phyloP scores from a whole-genome alignment of 37 sponge, comb jelly and placozoan genomes.

The Ephydatia muelleri region DNA sequence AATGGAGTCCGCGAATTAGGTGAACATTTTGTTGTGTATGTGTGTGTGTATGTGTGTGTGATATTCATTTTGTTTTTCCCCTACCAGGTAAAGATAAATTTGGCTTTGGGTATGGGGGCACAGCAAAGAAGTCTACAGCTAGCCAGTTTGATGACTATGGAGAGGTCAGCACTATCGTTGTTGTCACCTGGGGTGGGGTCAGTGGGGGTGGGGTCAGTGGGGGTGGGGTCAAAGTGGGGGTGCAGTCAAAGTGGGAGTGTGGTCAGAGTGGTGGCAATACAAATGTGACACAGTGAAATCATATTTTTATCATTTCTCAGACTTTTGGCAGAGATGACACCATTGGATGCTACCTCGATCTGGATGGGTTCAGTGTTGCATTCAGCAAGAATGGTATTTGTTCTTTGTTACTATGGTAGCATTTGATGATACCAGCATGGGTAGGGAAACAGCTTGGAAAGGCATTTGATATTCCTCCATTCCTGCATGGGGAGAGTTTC shows the following conservation, averaged over 20 bases:
- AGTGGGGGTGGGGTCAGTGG: no score
- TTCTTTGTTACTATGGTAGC: neutral
- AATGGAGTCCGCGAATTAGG: constrained; percentile 83
- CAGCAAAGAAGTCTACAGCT: constrained; percentile 88
- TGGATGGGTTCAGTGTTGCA: constrained; percentile 51
- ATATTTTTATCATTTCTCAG: constrained; percentile 5
- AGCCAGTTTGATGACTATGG: constrained; percentile 96
- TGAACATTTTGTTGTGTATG: constrained; percentile 6
- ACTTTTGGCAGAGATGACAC: constrained; percentile 87
- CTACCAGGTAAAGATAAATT: constrained; percentile 74
- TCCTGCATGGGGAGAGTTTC: constrained; percentile 68
- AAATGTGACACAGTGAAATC: no score
- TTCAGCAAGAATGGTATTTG: constrained; percentile 90
- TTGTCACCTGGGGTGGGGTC: no score
- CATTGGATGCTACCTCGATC: constrained; percentile 89
- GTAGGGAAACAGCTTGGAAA: constrained; percentile 65
- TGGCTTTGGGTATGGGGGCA: constrained; percentile 98
- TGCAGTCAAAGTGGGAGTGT: no score
- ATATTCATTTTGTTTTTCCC: no score
- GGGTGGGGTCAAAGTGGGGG: no score
- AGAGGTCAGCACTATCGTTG: constrained; percentile 70
- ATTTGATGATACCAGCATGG: neutral
- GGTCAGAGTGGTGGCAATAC: neutral
- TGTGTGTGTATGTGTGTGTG: neutral
- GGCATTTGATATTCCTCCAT: constrained; percentile 84